Percentiles rank a stretch among this genome's conserved stretches.
Evolutionary conservation across 2,113 vertebrate species (phyloP).

Genomic region (Engystomops pustulosus): DNA sequence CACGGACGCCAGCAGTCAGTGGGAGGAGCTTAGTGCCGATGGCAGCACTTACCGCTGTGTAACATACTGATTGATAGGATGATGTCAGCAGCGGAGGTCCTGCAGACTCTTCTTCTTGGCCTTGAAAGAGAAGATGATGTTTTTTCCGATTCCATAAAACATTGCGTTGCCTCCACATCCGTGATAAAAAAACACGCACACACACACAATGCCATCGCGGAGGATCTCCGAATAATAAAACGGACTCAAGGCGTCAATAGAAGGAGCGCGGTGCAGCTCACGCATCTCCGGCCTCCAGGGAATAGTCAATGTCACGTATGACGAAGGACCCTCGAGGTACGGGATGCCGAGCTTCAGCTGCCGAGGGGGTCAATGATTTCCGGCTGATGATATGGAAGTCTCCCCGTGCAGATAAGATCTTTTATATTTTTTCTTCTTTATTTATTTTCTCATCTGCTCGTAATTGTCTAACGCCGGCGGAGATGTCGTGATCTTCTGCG

Average conservation of each 20-base stretch:
- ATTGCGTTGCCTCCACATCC: background rate
- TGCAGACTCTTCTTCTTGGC: background rate
- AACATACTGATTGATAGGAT: background rate
- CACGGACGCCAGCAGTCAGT: too few relatives aligned
- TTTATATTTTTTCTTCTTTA: background rate
- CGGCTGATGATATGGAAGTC: background rate
- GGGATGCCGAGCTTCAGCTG: background rate
- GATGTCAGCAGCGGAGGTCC: background rate
- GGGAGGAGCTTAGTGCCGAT: too few relatives aligned
- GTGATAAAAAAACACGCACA: background rate
- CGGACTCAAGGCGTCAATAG: background rate
- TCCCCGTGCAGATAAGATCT: background rate
- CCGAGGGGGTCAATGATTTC: background rate
- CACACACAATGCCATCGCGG: background rate
- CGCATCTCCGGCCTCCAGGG: background rate
- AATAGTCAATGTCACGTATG: background rate
- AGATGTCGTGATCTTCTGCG: background rate
- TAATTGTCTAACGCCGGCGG: background rate
- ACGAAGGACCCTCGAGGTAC: background rate
- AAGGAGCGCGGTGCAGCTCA: background rate
- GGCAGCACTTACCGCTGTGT: background rate
- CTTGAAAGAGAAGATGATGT: background rate
- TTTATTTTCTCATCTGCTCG: background rate
- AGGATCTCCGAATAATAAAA: background rate
- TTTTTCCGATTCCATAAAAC: background rate